A percentile compares a stretch with the other conserved stretches of the same genome.
Evolutionary conservation across 2,113 vertebrate species (phyloP).

Genomic region (Mustelus asterias): DNA sequence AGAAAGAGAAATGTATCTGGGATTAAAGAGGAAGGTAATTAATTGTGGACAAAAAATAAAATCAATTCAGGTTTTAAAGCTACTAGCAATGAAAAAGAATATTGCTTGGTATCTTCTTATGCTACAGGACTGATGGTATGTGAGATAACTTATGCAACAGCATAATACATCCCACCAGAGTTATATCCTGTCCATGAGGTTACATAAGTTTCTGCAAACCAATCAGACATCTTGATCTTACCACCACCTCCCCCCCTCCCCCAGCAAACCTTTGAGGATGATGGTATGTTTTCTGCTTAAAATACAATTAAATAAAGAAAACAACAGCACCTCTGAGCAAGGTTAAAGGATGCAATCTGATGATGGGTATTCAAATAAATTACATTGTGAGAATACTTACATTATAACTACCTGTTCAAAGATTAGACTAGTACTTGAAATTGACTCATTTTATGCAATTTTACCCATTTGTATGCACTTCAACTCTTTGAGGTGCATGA

Average conservation of each 20-base stretch:
- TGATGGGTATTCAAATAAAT: not conserved
- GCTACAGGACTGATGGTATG: not conserved
- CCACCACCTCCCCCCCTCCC: not conserved
- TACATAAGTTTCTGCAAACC: not conserved
- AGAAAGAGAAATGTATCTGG: not conserved
- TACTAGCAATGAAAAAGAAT: not conserved
- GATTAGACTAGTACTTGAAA: not conserved
- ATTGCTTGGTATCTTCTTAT: not conserved
- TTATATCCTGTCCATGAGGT: not conserved
- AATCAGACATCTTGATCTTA: not conserved
- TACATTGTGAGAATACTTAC: not conserved
- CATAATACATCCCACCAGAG: not conserved
- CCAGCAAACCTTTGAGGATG: not conserved
- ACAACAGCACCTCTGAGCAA: not conserved
- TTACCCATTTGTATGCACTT: not conserved
- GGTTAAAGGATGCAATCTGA: not conserved
- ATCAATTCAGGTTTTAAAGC: not conserved
- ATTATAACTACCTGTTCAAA: not conserved
- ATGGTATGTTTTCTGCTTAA: not conserved
- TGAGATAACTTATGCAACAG: not conserved
- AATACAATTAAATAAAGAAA: not conserved
- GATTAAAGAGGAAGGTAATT: not conserved
- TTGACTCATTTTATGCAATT: not conserved
- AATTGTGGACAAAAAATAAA: not conserved
- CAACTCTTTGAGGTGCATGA: not conserved